Base-by-base conservation (phyloP, 1,140 invertebrate species). In the Papilio dardanus region DNA sequence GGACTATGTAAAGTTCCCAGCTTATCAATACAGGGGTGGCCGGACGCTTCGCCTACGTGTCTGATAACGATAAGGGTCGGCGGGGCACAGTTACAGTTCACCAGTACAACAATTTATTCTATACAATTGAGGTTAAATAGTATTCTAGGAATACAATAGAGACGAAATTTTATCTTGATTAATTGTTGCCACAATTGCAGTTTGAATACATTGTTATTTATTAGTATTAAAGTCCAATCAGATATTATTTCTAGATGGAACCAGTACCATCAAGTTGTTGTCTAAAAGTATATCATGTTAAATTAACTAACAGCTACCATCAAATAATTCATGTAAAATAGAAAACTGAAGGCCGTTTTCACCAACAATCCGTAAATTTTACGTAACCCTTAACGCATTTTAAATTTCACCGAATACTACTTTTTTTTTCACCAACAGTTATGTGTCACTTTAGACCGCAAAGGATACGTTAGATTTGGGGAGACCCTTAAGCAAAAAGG, bases 41-140 rank as follows among this genome's bases (percentile, higher is more conserved):
- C 35, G 66, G 66, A 68, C 35, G 66, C 66, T 8, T 19, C 66
- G 33, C 66, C 66, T 21, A 68, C 66, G 35, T 19, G 19, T 10
- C 19, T 68, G 66, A 68, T 68, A 68, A 68, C 66, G 66, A 68
- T 68, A 68, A 68, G 33, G 19, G 31, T 33, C 62, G 24, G 19
- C 16, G 21, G 66, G 31, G 35, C 66, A 68, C 40, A 40, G 66
- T 68, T 40, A n/a, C 66, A 24, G 66, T 68, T 68, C 66, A 68
- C 66, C n/a, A 19, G 66, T 19, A 68, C 66, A n/a, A 68, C 66
- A 68, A 68, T 35, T 14, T 40, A 35, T 16, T 30, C 31, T n/a
- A 14, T 66, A n/a, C 12, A 66, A 66, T 66, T 66, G 62, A 66
- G 62, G 62, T n/a, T 66, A 66, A 3, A 66, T 33, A 19, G 7